These are phyloP conservation scores for Drosophila sproati DNA, from an alignment of 1,140 invertebrate genomes.

Conservation along the genomic window DNA sequence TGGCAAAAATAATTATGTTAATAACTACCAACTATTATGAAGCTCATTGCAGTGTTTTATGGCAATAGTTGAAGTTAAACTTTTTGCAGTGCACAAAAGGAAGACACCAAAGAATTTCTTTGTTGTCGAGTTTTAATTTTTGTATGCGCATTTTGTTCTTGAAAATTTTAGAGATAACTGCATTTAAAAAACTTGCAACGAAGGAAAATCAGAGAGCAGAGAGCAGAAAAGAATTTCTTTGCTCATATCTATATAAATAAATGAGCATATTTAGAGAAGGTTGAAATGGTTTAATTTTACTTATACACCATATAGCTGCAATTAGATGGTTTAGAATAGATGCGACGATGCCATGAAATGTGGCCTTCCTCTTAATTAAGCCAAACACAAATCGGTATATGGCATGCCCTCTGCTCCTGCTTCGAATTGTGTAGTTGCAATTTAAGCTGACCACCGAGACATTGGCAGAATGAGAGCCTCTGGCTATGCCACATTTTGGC, in stretches of 20 bases:
- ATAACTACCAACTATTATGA: conserved; percentile 74
- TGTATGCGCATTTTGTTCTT: neutral
- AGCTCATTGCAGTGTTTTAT: conserved; percentile 58
- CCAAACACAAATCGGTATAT: conserved; percentile 64
- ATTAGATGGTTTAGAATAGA: conserved; percentile 45
- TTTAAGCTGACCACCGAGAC: conserved; percentile 24
- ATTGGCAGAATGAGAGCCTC: neutral
- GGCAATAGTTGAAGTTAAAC: conserved; percentile 11
- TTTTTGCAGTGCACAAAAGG: neutral
- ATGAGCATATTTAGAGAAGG: conserved; percentile 11
- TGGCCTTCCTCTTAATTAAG: conserved; percentile 65
- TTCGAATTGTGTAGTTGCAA: conserved; percentile 45
- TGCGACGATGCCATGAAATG: conserved; percentile 37
- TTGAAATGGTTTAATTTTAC: neutral
- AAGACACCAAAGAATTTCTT: neutral
- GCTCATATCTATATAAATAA: neutral
- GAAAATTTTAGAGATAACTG: conserved; percentile 1
- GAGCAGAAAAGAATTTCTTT: neutral
- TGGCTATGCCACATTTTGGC: conserved; percentile 24
- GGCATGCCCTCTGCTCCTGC: conserved; percentile 51
- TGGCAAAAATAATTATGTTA: conserved; percentile 57
- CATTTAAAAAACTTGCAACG: neutral
- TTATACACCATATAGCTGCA: conserved; percentile 56
- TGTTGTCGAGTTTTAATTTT: neutral
- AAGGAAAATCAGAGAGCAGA: too few species aligned